phyloP scores from a whole-genome alignment of 2,888 invertebrate genomes.

The Agriopis aurantiaria region DNA sequence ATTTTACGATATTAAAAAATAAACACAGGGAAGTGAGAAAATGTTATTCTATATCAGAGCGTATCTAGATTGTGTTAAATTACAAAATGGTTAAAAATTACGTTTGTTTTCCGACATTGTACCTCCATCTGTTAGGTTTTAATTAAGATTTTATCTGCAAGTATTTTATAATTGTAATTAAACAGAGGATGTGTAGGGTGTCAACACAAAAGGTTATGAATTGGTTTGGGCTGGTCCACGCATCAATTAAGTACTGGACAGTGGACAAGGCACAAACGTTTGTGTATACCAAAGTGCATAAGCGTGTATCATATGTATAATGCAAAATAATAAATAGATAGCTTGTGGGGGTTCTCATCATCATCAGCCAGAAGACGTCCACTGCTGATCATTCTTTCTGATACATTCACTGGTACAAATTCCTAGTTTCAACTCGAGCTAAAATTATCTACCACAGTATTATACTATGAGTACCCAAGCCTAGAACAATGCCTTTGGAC shows the following conservation, averaged over 20 bases:
- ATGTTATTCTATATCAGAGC: conserved; percentile 3
- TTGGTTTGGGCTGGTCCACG: not conserved
- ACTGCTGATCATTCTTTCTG: too few relatives aligned
- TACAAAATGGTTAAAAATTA: conserved; percentile 20
- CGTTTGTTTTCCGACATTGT: conserved; percentile 10
- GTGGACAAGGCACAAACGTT: not conserved
- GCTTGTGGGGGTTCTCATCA: too few relatives aligned
- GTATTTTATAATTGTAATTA: conserved; percentile 31
- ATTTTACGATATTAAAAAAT: not conserved
- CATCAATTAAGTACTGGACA: not conserved
- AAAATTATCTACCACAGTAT: too few relatives aligned
- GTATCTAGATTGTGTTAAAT: conserved; percentile 25
- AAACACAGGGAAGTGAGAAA: not conserved
- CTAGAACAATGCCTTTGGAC: too few relatives aligned
- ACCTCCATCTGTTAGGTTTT: conserved; percentile 28
- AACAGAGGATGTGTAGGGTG: conserved; percentile 12
- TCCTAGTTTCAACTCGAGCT: too few relatives aligned
- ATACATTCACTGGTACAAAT: too few relatives aligned
- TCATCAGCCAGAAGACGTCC: too few relatives aligned
- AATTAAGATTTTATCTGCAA: conserved; percentile 32
- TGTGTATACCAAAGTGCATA: too few relatives aligned
- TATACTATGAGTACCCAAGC: too few relatives aligned
- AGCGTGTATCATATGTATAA: too few relatives aligned
- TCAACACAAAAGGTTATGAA: conserved; percentile 10
- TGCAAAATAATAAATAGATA: too few relatives aligned